Base-by-base conservation (phyloP, 1,140 invertebrate species). In the Liolophura sinensis region DNA sequence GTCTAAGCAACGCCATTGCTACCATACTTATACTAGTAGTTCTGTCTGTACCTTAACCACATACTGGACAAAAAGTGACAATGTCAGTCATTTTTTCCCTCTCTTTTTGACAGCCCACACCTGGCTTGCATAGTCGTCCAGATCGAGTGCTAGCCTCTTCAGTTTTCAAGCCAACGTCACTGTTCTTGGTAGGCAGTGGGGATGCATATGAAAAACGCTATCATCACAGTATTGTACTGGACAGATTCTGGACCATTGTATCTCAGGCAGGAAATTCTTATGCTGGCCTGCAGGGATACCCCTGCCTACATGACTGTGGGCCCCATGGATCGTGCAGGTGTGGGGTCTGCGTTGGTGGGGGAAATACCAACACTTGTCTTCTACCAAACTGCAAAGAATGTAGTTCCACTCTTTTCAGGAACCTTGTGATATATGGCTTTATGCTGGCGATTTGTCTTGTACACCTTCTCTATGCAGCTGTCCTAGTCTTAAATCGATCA, bases 251-350 rank as follows among this genome's bases (percentile, higher is more conserved):
- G 12, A 69, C 58, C 20, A 56, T 78, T 5, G 50, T 80, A 49
- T 47, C 69, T n/a, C 61, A 65, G 24, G 62, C 75, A 14, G 65
- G 66, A 31, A 54, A 73, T 14, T 64, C 70, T 20, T 71, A 73
- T 63, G 24, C 67, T 31, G 71, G 69, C 48, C 25, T 64, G 9
- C n/a, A 14, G 47, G 78, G 78, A n/a, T 78, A 72, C 59, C 49
- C 75, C 12, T 80, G 78, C 55, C 40, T 58, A 49, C 60, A 80
- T 52, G 78, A 80, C 54, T 80, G 78, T 75, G 78, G 78, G 5
- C 78, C 78, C 48, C 68, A 71, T 58, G 76, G 71, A 9, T 78
- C 74, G 5, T 80, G 78, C 67, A 68, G 71, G 1, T 80, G 78
- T 72, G 78, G 78, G 12, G 62, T 78, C 9, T 80, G 78, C 73